phyloP scores from a whole-genome alignment of 2,113 vertebrate species.

The Chamaetylas fuelleborni region DNA sequence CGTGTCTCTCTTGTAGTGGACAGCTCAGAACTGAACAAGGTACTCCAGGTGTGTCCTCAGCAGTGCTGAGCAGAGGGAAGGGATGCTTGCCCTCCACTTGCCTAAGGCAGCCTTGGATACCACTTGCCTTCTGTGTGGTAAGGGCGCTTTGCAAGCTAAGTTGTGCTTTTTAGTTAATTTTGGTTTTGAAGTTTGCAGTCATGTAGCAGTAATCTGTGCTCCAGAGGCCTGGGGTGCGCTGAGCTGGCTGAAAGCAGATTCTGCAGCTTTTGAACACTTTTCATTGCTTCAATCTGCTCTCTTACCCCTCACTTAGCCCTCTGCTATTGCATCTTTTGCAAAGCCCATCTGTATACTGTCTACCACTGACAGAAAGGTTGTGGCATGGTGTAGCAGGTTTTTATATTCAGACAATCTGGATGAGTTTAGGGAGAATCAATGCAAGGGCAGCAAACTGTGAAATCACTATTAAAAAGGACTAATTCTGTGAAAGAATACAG shows the following conservation, averaged over 20 bases:
- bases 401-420: neutral
- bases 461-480: neutral
- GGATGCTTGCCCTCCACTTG: neutral
- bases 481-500: neutral
- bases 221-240: neutral
- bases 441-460: neutral
- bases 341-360: neutral
- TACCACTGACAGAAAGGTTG: neutral
- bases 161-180: neutral
- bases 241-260: neutral
- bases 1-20: neutral
- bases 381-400: neutral
- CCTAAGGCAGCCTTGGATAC: neutral
- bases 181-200: neutral
- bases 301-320: neutral
- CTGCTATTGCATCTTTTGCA: neutral
- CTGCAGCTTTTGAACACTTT: neutral
- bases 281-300: neutral
- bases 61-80: neutral
- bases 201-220: neutral
- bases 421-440: neutral
- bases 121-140: rapidly evolving
- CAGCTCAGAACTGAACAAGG: neutral
- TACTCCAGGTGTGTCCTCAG: neutral
- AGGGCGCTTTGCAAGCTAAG: neutral